phyloP scores from a whole-genome alignment of 2,888 invertebrate genomes.

The Yponomeuta plumbellus region DNA sequence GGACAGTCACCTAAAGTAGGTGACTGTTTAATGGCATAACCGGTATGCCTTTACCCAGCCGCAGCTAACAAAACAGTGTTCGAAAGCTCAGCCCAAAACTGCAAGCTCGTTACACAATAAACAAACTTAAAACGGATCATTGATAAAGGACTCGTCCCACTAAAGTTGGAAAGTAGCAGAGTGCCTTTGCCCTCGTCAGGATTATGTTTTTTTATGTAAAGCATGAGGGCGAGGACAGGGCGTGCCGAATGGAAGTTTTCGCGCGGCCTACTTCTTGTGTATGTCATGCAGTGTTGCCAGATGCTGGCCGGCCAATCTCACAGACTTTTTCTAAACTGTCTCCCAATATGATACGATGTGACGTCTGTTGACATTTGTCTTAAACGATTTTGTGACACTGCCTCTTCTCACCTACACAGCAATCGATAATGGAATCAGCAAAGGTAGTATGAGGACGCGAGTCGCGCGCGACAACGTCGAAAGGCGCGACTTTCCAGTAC shows the following conservation, averaged over 20 bases:
- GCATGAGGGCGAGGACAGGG: conserved; percentile 17
- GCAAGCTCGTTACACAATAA: neutral
- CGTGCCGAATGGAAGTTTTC: conserved; percentile 39
- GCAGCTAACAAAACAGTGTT: neutral
- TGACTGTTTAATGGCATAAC: neutral
- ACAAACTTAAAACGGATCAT: neutral
- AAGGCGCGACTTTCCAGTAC: too few species aligned
- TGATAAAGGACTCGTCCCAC: neutral
- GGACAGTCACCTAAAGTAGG: neutral
- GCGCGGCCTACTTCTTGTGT: conserved; percentile 35
- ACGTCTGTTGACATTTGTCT: too few species aligned
- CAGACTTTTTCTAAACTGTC: too few species aligned
- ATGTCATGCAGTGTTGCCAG: too few species aligned
- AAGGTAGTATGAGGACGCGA: too few species aligned
- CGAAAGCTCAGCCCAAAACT: neutral
- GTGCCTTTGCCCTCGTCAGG: neutral
- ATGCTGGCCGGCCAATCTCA: too few species aligned
- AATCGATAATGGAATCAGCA: too few species aligned
- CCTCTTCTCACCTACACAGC: too few species aligned
- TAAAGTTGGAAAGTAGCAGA: neutral
- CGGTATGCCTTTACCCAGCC: neutral
- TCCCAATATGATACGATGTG: too few species aligned
- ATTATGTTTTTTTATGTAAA: neutral
- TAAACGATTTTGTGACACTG: too few species aligned
- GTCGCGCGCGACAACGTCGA: too few species aligned